A percentile compares a stretch with the other conserved stretches of the same genome.
Evolutionary conservation across 2,888 invertebrate genomes (phyloP).

Genomic region (Euclidia mi): DNA sequence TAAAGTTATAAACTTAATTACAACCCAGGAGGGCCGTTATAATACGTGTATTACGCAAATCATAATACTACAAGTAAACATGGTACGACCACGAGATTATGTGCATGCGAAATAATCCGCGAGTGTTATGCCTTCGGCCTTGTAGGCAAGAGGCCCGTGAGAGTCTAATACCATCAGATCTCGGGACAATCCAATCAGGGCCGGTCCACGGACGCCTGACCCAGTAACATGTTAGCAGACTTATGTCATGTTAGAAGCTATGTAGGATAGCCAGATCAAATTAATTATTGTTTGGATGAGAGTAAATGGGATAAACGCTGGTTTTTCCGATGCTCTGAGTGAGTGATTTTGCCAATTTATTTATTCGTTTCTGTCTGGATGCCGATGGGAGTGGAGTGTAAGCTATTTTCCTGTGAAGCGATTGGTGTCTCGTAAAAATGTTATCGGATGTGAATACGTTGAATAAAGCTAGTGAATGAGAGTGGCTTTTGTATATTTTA

Average conservation of each 20-base stretch:
- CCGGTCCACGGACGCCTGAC: conserved; percentile 19
- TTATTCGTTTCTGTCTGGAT: conserved; percentile 37
- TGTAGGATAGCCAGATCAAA: conserved; percentile 60
- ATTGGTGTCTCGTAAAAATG: too few species aligned
- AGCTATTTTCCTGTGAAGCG: neutral
- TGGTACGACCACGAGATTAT: conserved; percentile 29
- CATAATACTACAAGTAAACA: conserved; percentile 38
- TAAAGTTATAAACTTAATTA: conserved; percentile 23
- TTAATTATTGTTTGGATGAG: conserved; percentile 72
- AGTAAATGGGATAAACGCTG: conserved; percentile 59
- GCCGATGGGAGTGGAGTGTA: conserved; percentile 4
- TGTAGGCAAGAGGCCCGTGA: conserved; percentile 17
- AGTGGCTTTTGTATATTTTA: too few species aligned
- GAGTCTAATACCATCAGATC: conserved; percentile 52
- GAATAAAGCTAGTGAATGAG: too few species aligned
- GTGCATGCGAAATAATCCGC: conserved; percentile 39
- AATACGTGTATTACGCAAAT: conserved; percentile 32
- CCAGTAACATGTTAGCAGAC: conserved; percentile 44
- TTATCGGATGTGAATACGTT: too few species aligned
- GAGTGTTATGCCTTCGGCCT: conserved; percentile 22
- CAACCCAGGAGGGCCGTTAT: conserved; percentile 12
- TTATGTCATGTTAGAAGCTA: conserved; percentile 45
- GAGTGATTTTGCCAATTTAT: conserved; percentile 59
- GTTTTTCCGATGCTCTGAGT: conserved; percentile 52
- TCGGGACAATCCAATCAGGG: conserved; percentile 57